Evolutionary conservation across 2,113 vertebrate genomes (phyloP), one percentile per base, ranked within the genome.

Genomic region (Bubo bubo): DNA sequence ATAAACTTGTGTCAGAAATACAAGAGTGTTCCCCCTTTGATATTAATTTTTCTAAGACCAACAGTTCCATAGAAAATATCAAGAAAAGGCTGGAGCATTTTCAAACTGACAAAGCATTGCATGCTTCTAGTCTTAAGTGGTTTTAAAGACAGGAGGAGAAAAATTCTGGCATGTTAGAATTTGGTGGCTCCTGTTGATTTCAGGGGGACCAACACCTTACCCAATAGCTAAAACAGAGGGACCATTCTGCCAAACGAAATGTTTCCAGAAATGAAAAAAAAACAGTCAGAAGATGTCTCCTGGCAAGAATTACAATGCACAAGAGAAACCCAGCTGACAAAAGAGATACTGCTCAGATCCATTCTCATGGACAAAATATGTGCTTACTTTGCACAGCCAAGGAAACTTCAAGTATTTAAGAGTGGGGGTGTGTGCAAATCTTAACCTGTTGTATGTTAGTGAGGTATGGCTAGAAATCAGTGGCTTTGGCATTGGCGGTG

Each of bases 281-380:
- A 41, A 11, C 15, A 56, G 41, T 34, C 39, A 66, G 74, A 58
- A 93, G 74, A 66, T 79, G n/a, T 63, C 84, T 95, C 49, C 71
- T 95, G 81, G 79, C 76, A 94, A 93, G 79, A 96, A 88, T 82
- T 83, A 91, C 63, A 96, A 77, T 19, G 64, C 92, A 92, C 47
- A 67, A 79, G 92, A 96, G 53, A 92, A 95, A 77, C 39, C 21
- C 34, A 73, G 66, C 83, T 92, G 74, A 87, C 85, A 79, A 68
- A 93, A 92, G 67, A 67, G 79, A 86, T 90, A 75, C 58, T 80
- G 84, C 66, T 93, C 60, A 68, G 83, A 95, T 53, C 67, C 72
- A 63, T 67, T 86, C 47, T 93, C 88, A 81, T 47, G 39, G 66
- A 75, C 62, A 89, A 97, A 95, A 70, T 88, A 90, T 76, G 75